Percentiles rank a stretch among this genome's conserved stretches.
Conservation (phyloP, 1,140 invertebrate species). For the Parapsyche elsis region DNA sequence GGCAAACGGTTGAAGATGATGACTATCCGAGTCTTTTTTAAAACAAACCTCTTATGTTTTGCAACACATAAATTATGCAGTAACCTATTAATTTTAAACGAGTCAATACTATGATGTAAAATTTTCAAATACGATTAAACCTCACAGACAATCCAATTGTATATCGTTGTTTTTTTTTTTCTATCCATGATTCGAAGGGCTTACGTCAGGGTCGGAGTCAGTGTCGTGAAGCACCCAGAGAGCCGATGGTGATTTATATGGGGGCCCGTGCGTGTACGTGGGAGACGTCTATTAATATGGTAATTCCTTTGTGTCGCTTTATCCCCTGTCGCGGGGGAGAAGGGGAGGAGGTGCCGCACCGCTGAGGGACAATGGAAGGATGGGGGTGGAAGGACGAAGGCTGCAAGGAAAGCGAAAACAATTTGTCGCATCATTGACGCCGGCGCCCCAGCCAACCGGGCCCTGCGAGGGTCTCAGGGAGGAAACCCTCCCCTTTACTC, state of each 20-base stretch:
- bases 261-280: conserved; percentile 24
- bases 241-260: background rate
- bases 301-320: conserved; percentile 49
- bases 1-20: too few relatives aligned
- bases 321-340: conserved; percentile 24
- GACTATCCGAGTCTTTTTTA: too few relatives aligned
- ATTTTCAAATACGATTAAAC: too few relatives aligned
- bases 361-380: background rate
- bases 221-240: background rate
- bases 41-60: too few relatives aligned
- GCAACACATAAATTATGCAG: too few relatives aligned
- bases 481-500: background rate
- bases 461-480: conserved; percentile 9
- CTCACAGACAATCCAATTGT: too few relatives aligned
- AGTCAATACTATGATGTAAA: too few relatives aligned
- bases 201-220: background rate
- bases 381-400: conserved; percentile 18
- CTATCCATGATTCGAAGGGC: too few relatives aligned
- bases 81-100: too few relatives aligned
- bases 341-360: background rate
- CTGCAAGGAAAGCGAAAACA: conserved; percentile 52
- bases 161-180: too few relatives aligned
- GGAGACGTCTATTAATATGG: conserved; percentile 50
- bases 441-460: conserved; percentile 45
- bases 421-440: conserved; percentile 55